Conservation (phyloP, 2,888 invertebrate species). For the Ametastegia equiseti region DNA sequence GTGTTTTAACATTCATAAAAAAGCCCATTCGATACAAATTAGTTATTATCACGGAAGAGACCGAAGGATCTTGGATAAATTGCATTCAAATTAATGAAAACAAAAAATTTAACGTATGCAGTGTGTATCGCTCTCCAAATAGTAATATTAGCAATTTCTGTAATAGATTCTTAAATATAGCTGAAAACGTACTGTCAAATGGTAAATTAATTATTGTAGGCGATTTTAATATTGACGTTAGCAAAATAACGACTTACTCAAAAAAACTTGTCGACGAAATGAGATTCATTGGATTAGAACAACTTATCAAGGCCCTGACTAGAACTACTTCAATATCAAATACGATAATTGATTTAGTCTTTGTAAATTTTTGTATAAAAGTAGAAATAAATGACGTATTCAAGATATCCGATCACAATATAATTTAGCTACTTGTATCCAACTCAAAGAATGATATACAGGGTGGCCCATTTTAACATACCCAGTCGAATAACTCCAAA, state of each 20-base stretch:
- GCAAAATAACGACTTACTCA: conserved; percentile 7
- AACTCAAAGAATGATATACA: background rate
- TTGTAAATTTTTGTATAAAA: conserved; percentile 39
- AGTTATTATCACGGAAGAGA: background rate
- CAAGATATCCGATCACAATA: conserved; percentile 48
- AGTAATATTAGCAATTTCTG: conserved; percentile 34
- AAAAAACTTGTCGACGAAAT: conserved; percentile 25
- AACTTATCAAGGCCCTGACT: conserved; percentile 23
- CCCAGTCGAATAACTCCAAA: no score
- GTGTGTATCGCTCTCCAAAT: background rate
- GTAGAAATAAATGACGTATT: conserved; percentile 25
- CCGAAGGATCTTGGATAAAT: conserved; percentile 11
- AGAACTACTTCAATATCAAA: conserved; percentile 32
- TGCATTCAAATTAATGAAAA: background rate
- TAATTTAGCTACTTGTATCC: conserved; percentile 4
- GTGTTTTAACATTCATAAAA: background rate
- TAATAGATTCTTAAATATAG: conserved; percentile 38
- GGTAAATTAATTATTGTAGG: background rate
- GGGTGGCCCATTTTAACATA: no score
- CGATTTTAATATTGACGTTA: conserved; percentile 39
- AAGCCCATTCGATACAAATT: background rate
- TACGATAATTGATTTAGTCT: conserved; percentile 48
- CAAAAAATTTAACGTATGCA: conserved; percentile 1
- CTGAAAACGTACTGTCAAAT: conserved; percentile 42
- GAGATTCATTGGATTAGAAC: conserved; percentile 38